phyloP scores from a whole-genome alignment of 2,113 vertebrate genomes.

The Leptocoma aspasia region DNA sequence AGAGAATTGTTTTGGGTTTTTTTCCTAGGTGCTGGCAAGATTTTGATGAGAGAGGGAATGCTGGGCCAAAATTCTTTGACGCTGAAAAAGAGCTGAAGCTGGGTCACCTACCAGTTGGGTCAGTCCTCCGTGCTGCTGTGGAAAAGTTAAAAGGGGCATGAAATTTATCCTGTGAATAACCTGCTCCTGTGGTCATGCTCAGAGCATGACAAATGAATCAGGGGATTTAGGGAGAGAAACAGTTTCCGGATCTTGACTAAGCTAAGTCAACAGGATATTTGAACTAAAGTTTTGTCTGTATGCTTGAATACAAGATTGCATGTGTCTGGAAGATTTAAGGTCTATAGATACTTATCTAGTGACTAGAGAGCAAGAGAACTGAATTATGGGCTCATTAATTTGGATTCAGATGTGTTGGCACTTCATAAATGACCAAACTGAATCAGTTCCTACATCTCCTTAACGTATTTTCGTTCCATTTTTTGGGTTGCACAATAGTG shows the following conservation, averaged over 20 bases:
- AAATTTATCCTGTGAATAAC: conserved; percentile 30
- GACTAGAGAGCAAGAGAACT: not conserved
- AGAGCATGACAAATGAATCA: conserved; percentile 44
- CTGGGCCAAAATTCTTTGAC: not conserved
- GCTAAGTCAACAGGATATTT: conserved; percentile 56
- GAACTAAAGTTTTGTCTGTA: conserved; percentile 17
- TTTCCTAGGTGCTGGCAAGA: not conserved
- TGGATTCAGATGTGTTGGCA: not conserved
- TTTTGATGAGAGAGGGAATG: not conserved
- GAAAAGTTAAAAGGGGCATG: conserved; percentile 17
- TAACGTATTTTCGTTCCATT: not conserved
- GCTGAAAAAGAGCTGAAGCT: not conserved
- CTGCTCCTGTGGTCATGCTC: conserved; percentile 10
- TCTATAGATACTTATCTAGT: not conserved
- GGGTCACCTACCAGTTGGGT: not conserved
- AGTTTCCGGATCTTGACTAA: conserved; percentile 40
- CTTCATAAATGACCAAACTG: not conserved
- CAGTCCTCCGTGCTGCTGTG: not conserved
- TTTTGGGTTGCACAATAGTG: not conserved
- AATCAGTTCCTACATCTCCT: not conserved
- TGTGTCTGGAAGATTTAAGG: conserved; percentile 25
- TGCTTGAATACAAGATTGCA: not conserved
- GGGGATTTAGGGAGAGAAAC: conserved; percentile 44
- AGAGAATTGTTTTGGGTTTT: not conserved
- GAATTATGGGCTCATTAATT: not conserved